phyloP scores from a whole-genome alignment of 2,888 invertebrate species.

The Agrilus mali region DNA sequence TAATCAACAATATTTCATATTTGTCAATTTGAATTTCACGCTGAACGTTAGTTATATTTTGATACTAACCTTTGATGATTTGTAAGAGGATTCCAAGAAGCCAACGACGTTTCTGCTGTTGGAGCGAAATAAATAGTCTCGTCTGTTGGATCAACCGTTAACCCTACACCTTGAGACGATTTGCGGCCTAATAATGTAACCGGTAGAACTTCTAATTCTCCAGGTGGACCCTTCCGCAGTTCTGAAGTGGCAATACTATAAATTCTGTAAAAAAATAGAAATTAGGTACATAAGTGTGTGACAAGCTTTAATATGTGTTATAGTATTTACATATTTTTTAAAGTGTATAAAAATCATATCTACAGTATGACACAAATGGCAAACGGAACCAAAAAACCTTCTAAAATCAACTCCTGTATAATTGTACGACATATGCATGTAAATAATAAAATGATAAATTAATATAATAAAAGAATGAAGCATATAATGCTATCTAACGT shows the following conservation, averaged over 20 bases:
- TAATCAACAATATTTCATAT: too few species aligned
- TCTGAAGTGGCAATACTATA: conserved; percentile 67
- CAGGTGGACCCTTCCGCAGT: conserved; percentile 58
- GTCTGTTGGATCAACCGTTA: conserved; percentile 58
- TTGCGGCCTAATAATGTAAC: conserved; percentile 69
- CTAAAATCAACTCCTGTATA: too few species aligned
- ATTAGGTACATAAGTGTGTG: background rate
- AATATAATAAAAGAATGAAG: too few species aligned
- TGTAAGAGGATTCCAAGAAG: conserved; percentile 64
- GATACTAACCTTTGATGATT: conserved; percentile 54
- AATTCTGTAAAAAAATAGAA: conserved; percentile 38
- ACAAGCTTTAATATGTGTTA: conserved; percentile 2
- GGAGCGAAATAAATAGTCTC: conserved; percentile 69
- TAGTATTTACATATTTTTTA: conserved; percentile 1
- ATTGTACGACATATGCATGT: too few species aligned
- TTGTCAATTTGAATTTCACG: too few species aligned
- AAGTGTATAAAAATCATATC: background rate
- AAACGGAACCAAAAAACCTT: too few species aligned
- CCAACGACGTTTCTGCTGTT: conserved; percentile 66
- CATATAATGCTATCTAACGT: too few species aligned
- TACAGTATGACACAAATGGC: too few species aligned
- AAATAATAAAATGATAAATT: too few species aligned
- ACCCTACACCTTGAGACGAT: conserved; percentile 69
- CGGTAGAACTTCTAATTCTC: conserved; percentile 57
- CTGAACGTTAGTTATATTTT: too few species aligned